Base-by-base conservation (phyloP, 2,113 vertebrate species). In the Cariama cristata region DNA sequence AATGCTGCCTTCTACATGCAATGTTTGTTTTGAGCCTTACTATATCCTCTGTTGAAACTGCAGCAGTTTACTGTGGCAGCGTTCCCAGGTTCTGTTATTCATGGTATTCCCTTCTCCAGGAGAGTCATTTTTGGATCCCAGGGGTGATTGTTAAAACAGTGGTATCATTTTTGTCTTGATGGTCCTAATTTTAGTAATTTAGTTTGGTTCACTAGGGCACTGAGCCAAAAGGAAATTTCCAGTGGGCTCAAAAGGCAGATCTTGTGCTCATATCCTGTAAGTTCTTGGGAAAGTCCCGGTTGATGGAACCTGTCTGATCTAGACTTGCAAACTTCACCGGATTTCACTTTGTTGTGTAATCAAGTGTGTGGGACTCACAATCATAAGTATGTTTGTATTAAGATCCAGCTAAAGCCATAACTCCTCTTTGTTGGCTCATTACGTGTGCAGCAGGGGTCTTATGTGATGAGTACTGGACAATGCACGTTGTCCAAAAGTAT, bases 391-490 rank as follows among this genome's bases (percentile, higher is more conserved):
- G 17, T 42, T 60, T 55, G 15, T 15, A 16, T 38, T 14, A n/a
- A 67, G 38, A 55, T 22, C 26, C 38, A 63, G 33, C 42, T 60
- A n/a, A 76, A 27, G n/a, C 76, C 44, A 10, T 18, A 11, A 60
- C 23, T 24, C 40, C 35, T 6, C 23, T 44, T 52, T 33, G 14
- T 19, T 40, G 66, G 14, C 45, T 40, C 0, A 0, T 45, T 32
- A 28, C 9, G 45, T 3, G 26, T 23, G 40, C 20, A 55, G 40
- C 19, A 24, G 47, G 8, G 14, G 5, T 44, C 30, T 53, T 53
- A 2, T 38, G 17, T 30, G 62, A 26, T 12, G 26, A 56, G 30
- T 21, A 17, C 23, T 6, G 30, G 11, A 7, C 18, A 20, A 28
- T 28, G 11, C 9, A 2, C 7, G 6, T 40, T 68, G 38, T 71